A percentile compares a stretch with the other conserved stretches of the same genome.
These are phyloP conservation scores for Diplazon laetatorius DNA, from an alignment of 2,888 invertebrate species.

Conservation along the genomic window DNA sequence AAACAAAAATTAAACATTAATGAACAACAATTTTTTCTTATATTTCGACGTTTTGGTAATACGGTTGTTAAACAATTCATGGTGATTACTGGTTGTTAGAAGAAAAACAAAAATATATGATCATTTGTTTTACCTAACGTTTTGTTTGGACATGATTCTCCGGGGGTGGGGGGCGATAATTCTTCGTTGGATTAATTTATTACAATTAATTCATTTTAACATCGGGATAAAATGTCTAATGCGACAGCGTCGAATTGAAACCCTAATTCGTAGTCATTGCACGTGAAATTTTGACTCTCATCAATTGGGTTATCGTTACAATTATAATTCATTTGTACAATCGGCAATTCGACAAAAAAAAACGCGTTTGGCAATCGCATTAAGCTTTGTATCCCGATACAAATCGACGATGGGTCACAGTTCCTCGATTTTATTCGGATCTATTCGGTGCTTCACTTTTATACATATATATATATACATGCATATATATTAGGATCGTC, in stretches of 20 bases:
- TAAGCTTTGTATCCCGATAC: slow-evolving; percentile 38
- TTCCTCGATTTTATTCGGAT: slow-evolving; percentile 48
- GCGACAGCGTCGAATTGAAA: slow-evolving; percentile 29
- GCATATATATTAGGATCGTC: no score
- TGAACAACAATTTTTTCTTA: slow-evolving; percentile 4
- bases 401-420: slow-evolving; percentile 48
- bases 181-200: slow-evolving; percentile 46
- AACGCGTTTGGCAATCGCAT: slow-evolving; percentile 40
- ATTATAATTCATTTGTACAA: slow-evolving; percentile 55
- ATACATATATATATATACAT: neutral
- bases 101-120: slow-evolving; percentile 15
- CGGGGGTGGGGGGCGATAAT: slow-evolving; percentile 35
- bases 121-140: slow-evolving; percentile 46
- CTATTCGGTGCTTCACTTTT: slow-evolving; percentile 38
- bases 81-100: slow-evolving; percentile 42
- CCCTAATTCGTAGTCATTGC: slow-evolving; percentile 21
- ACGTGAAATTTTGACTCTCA: slow-evolving; percentile 33
- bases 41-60: slow-evolving; percentile 31
- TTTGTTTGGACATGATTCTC: slow-evolving; percentile 46
- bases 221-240: slow-evolving; percentile 38
- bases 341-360: slow-evolving; percentile 46
- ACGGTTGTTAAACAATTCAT: slow-evolving; percentile 29
- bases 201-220: slow-evolving; percentile 58
- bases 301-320: slow-evolving; percentile 28
- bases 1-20: slow-evolving; percentile 26